These are phyloP conservation scores for Nemopilema nomurai DNA, from an alignment of 30 jellyfish, hydroid and myxozoan genomes.

Conservation along the genomic window DNA sequence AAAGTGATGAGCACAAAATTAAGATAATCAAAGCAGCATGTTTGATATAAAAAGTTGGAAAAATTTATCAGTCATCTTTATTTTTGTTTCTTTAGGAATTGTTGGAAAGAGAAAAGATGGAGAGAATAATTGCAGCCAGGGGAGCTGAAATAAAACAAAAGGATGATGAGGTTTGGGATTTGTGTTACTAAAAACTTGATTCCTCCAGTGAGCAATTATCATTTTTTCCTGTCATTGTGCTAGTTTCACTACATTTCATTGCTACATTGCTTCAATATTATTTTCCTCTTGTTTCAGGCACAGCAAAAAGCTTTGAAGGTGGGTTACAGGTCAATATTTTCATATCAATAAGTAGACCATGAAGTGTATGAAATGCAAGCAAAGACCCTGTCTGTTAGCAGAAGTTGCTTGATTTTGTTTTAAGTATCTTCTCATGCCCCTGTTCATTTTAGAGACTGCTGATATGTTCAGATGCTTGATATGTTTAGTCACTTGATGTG, in stretches of 20 bases:
- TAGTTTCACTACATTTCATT: background rate
- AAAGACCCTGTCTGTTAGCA: too few relatives aligned
- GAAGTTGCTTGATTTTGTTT: too few relatives aligned
- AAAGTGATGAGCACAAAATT: too few relatives aligned
- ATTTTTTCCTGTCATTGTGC: background rate
- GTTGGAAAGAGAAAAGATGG: conserved; percentile 38
- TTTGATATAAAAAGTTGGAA: too few relatives aligned
- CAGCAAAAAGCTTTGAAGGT: conserved; percentile 59
- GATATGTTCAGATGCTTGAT: too few relatives aligned
- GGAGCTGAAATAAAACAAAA: conserved; percentile 39
- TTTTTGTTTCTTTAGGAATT: conserved; percentile 38
- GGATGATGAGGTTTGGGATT: conserved; percentile 61
- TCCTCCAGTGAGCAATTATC: background rate
- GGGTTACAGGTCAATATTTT: too few relatives aligned
- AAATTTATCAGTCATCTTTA: background rate
- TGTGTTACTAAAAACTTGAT: background rate
- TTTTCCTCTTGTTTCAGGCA: conserved; percentile 14
- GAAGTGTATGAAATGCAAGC: too few relatives aligned
- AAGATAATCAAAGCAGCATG: too few relatives aligned
- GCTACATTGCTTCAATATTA: background rate
- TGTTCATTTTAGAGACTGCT: too few relatives aligned
- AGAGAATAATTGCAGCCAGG: conserved; percentile 32
- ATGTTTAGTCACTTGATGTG: too few relatives aligned
- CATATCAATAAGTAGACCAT: too few relatives aligned
- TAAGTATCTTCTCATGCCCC: too few relatives aligned